Percentiles rank a stretch among this genome's conserved stretches.
phyloP scores from a whole-genome alignment of 2,113 vertebrate genomes.

The Sceloporus undulatus region DNA sequence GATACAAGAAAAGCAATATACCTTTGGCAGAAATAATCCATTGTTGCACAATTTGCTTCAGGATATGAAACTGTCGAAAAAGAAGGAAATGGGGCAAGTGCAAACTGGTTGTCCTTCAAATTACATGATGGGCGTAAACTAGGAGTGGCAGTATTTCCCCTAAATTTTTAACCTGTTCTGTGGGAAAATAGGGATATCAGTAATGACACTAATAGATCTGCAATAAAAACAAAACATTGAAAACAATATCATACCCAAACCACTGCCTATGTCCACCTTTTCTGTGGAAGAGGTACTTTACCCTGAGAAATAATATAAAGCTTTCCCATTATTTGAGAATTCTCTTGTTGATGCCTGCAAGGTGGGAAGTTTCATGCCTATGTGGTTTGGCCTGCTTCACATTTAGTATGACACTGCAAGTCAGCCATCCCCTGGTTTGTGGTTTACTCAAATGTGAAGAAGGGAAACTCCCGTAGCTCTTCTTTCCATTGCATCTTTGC shows the following conservation, averaged over 20 bases:
- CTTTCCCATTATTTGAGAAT: not conserved
- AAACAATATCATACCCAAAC: not conserved
- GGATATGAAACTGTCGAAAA: not conserved
- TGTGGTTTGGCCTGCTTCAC: constrained; percentile 1
- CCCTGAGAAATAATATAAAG: not conserved
- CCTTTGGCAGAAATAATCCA: not conserved
- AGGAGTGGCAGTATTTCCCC: not conserved
- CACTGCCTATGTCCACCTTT: too few relatives aligned
- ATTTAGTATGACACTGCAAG: not conserved
- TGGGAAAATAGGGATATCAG: not conserved
- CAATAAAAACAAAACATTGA: not conserved
- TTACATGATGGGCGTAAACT: not conserved
- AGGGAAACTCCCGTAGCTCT: not conserved
- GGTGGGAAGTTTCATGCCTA: not conserved
- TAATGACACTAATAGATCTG: not conserved
- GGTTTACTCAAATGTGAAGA: not conserved
- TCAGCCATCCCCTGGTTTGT: not conserved
- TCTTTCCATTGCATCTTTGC: not conserved
- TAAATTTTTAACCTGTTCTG: not conserved
- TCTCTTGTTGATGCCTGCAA: not conserved
- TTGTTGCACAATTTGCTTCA: not conserved
- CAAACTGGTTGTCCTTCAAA: not conserved
- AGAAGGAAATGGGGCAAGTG: not conserved
- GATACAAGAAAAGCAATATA: too few relatives aligned
- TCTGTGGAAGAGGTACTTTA: not conserved